phyloP scores from a whole-genome alignment of 2,797 vertebrate genomes.

The Myripristis jacobus region DNA sequence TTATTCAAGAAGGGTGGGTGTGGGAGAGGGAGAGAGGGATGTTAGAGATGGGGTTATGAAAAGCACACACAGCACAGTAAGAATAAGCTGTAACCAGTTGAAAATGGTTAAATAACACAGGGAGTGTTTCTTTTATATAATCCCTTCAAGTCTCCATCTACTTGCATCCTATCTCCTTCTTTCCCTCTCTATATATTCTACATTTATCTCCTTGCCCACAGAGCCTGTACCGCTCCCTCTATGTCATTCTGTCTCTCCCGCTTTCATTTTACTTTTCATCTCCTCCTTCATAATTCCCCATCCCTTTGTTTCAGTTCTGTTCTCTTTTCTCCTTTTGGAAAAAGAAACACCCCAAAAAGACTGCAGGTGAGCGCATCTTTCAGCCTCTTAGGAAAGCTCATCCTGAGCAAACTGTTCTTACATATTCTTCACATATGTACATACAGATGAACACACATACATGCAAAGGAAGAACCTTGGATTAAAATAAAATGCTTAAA shows the following conservation, averaged over 20 bases:
- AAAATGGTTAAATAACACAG: constrained; percentile 25
- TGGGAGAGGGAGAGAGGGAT: constrained; percentile 46
- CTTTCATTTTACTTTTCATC: constrained; percentile 44
- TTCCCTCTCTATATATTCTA: constrained; percentile 13
- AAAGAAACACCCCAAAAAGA: constrained; percentile 37
- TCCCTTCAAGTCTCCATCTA: neutral
- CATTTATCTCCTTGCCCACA: constrained; percentile 18
- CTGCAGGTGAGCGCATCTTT: constrained; percentile 32
- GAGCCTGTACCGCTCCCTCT: constrained; percentile 15
- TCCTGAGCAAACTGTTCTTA: neutral
- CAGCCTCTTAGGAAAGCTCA: constrained; percentile 27
- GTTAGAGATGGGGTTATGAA: constrained; percentile 38
- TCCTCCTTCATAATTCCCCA: constrained; percentile 50
- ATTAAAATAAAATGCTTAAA: neutral
- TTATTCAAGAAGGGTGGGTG: constrained; percentile 79
- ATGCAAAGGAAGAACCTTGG: neutral
- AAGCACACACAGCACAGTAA: constrained; percentile 36
- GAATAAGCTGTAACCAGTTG: constrained; percentile 34
- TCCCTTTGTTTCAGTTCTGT: constrained; percentile 33
- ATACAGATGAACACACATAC: neutral
- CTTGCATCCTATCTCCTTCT: constrained; percentile 3
- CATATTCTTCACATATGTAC: constrained; percentile 32
- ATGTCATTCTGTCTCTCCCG: constrained; percentile 28
- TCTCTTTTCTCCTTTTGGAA: constrained; percentile 31
- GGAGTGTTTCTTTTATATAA: constrained; percentile 22